These are phyloP conservation scores for Melanaphis sacchari DNA, from an alignment of 1,140 invertebrate genomes.

Conservation along the genomic window DNA sequence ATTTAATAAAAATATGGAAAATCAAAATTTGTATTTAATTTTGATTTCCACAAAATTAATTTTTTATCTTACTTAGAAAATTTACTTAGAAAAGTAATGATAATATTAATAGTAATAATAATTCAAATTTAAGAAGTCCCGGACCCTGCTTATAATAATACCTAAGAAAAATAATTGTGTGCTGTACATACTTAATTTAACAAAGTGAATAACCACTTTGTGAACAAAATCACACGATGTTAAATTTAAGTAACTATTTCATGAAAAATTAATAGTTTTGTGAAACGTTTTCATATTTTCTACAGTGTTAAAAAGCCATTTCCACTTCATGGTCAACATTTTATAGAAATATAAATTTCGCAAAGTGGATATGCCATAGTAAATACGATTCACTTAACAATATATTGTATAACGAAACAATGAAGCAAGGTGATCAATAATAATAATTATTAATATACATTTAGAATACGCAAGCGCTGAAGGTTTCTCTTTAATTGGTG, in stretches of 20 bases:
- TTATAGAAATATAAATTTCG: neutral
- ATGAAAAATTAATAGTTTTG: neutral
- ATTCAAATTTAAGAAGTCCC: neutral
- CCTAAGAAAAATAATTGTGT: neutral
- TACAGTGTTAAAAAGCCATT: neutral
- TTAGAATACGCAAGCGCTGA: neutral
- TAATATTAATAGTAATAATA: no score
- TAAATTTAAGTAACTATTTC: neutral
- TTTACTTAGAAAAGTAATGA: no score
- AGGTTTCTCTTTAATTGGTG: neutral
- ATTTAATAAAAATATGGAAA: no score
- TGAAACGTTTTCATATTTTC: neutral
- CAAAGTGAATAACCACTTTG: neutral
- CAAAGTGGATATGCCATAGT: neutral
- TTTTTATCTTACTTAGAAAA: neutral
- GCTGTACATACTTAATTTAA: neutral
- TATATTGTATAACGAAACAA: neutral
- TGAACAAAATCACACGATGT: neutral
- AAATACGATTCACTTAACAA: neutral
- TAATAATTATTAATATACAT: neutral
- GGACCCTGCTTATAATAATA: neutral
- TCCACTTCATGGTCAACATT: neutral
- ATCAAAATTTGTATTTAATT: no score
- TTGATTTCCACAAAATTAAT: no score
- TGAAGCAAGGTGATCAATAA: conserved; percentile 12